phyloP scores from a whole-genome alignment of 1,140 invertebrate species.

The Eupristina koningsbergeri region DNA sequence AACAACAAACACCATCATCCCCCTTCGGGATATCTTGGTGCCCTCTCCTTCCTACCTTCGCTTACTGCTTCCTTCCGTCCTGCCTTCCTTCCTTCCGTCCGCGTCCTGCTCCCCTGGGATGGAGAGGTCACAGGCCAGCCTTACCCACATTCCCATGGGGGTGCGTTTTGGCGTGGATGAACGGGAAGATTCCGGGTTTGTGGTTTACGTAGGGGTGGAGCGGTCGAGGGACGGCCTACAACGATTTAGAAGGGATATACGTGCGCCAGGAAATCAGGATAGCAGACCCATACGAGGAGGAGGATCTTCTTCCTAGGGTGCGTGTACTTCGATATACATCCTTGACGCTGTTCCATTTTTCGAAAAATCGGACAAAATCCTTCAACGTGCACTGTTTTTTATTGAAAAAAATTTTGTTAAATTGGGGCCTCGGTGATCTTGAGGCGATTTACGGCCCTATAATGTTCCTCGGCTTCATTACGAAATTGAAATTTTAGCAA shows the following conservation, averaged over 20 bases:
- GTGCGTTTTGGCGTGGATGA: slow-evolving; percentile 47
- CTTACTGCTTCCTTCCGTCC: background rate
- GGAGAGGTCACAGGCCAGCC: slow-evolving; percentile 72
- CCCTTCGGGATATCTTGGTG: background rate
- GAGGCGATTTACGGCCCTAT: background rate
- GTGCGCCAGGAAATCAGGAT: slow-evolving; percentile 64
- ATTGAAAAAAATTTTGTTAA: background rate
- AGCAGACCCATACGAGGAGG: slow-evolving; percentile 17
- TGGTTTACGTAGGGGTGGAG: background rate
- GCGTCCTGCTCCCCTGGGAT: slow-evolving; percentile 70
- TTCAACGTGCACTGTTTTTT: background rate
- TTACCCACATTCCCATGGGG: slow-evolving; percentile 71
- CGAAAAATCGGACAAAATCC: background rate
- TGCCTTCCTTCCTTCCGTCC: slow-evolving; percentile 21
- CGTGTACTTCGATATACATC: background rate
- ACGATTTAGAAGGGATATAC: slow-evolving; percentile 71
- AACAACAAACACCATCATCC: too few species aligned
- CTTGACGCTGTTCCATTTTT: background rate
- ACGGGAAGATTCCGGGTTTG: background rate
- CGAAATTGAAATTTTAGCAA: background rate
- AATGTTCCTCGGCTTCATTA: background rate
- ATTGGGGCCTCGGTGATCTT: background rate
- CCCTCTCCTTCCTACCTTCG: background rate
- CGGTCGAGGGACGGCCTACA: slow-evolving; percentile 44
- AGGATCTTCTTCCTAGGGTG: background rate